Base-by-base conservation (phyloP, 2,113 vertebrate species). In the Lamprologus callipterus region DNA sequence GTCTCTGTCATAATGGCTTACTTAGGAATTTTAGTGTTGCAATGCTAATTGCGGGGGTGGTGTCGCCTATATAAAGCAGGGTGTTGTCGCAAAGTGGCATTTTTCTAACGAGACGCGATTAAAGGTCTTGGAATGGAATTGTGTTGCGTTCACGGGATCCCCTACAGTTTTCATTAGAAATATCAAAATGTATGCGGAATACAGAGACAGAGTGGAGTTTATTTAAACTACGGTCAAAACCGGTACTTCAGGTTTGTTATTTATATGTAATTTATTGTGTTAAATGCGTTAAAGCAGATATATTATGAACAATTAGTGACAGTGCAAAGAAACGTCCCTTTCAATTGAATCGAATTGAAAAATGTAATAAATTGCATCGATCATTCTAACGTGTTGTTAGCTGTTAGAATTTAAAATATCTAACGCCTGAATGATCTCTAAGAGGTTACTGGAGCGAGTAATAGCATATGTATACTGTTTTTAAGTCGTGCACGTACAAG, bases 81-180 rank as follows among this genome's bases (percentile, higher is more conserved):
- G 54, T 47, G 70, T 57, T 45, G 86, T 85, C 40, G 40, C 45
- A 11, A 7, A 60, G 47, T n/a, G 35, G 54, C 58, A 21, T 80
- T 65, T 60, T 85, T 68, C 42, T 49, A 55, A 5, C 31, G 55
- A 35, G 45, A 42, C 16, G 12, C 42, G 68, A 75, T 88, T 81
- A 84, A 87, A 88, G 54, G 13, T 84, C 73, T 55, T 9, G 33
- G 80, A 83, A 60, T 28, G 86, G 65, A 85, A 51, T 23, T 47
- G 70, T 90, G 89, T 9, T 94, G 84, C 91, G 16, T 93, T 91
- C 89, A 91, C 23, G 89, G 8, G 11, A 89, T 23, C 53, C 11
- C 23, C 70, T 75, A 31, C 42, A 28, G 9, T 28, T 81, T 54
- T 37, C 3, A 35, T 23, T 49, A 19, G 4, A 65, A 70, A 68